Evolutionary conservation across 2,797 vertebrate genomes (phyloP).

Genomic region (Merluccius polli): DNA sequence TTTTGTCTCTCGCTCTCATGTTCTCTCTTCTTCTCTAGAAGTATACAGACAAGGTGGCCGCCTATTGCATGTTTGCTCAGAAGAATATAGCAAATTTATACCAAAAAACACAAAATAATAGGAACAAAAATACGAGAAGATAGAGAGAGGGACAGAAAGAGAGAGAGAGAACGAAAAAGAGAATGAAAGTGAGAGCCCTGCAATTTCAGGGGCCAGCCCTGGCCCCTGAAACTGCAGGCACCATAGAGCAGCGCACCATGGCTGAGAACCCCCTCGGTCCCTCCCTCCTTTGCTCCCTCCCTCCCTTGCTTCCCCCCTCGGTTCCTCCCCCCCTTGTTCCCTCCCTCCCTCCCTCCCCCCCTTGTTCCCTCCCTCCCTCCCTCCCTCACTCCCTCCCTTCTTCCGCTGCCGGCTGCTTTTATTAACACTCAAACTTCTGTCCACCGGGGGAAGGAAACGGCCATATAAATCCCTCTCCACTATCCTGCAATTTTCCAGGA

Average conservation of each 20-base stretch:
- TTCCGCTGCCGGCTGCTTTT: slow-evolving; percentile 36
- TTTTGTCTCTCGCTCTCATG: slow-evolving; percentile 7
- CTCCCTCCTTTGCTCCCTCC: slow-evolving; percentile 29
- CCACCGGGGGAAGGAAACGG: slow-evolving; percentile 36
- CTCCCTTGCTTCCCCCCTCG: not conserved
- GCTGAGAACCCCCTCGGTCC: slow-evolving; percentile 20
- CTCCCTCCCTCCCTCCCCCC: slow-evolving; percentile 28
- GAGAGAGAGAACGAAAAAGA: slow-evolving; percentile 16
- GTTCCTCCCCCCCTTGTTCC: too few species aligned
- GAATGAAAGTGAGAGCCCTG: slow-evolving; percentile 19
- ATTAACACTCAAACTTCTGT: slow-evolving; percentile 49
- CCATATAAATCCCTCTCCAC: slow-evolving; percentile 47
- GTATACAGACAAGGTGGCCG: too few species aligned
- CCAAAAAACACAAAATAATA: too few species aligned
- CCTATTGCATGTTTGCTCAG: too few species aligned
- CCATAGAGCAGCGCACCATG: slow-evolving; percentile 26
- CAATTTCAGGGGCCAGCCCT: slow-evolving; percentile 47
- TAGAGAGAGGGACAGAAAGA: slow-evolving; percentile 10
- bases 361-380: not conserved
- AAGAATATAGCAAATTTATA: too few species aligned
- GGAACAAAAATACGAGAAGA: not conserved
- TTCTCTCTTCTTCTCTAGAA: too few species aligned
- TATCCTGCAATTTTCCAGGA: slow-evolving; percentile 42
- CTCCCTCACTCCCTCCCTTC: not conserved
- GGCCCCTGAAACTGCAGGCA: slow-evolving; percentile 40